Conservation (phyloP, 2,888 invertebrate species). For the Tetragonisca angustula region DNA sequence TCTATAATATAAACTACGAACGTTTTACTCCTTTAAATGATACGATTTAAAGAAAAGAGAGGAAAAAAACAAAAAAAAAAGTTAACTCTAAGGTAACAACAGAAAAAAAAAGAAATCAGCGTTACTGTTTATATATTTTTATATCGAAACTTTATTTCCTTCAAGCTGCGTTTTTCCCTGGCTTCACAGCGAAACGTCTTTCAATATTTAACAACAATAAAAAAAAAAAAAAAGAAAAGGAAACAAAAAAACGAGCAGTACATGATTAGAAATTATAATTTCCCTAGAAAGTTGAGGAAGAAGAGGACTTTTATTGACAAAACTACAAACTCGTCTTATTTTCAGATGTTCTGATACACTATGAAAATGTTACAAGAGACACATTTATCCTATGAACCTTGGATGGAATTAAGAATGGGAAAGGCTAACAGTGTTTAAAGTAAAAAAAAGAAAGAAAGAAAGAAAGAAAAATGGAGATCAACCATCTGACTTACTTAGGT, state of each 20-base stretch:
- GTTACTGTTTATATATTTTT: slow-evolving; percentile 61
- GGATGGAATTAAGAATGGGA: background rate
- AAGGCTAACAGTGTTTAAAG: background rate
- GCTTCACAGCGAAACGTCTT: slow-evolving; percentile 23
- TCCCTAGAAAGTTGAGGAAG: background rate
- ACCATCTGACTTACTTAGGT: slow-evolving; percentile 9
- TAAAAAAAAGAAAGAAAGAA: background rate
- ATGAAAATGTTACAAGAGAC: background rate
- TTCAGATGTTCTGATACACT: slow-evolving; percentile 3
- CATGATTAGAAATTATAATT: slow-evolving; percentile 1
- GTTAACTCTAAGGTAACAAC: slow-evolving; percentile 35
- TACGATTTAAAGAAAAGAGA: too few species aligned
- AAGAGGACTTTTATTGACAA: background rate
- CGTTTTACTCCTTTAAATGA: slow-evolving; percentile 35
- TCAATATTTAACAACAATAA: slow-evolving; percentile 10
- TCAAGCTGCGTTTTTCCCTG: slow-evolving; percentile 35
- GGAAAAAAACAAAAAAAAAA: slow-evolving; percentile 13
- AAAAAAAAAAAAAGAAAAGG: background rate
- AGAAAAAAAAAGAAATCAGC: slow-evolving; percentile 6
- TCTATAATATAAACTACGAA: slow-evolving; percentile 31
- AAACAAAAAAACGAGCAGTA: background rate
- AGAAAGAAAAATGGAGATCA: background rate
- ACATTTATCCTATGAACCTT: slow-evolving; percentile 2
- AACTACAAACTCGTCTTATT: background rate
- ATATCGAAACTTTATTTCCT: slow-evolving; percentile 50